Percentiles rank a stretch among this genome's conserved stretches.
Conservation (phyloP, 2,888 invertebrate species). For the Apocheima hispidaria region DNA sequence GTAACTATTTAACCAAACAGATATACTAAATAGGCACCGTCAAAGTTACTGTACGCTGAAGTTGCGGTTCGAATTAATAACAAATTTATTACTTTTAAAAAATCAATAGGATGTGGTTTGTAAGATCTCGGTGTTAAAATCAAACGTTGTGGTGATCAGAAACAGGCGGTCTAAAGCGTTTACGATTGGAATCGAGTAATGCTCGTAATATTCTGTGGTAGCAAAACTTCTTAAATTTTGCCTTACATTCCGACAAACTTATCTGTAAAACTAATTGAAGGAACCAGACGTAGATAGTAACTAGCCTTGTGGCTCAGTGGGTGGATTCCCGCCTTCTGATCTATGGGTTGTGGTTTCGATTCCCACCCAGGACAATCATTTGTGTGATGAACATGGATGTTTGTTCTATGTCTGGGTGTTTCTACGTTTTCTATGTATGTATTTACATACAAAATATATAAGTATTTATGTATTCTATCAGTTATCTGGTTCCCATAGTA, state of each 20-base stretch:
- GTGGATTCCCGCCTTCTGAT: too few species aligned
- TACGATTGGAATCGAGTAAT: conserved; percentile 56
- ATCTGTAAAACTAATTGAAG: background rate
- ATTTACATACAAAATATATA: too few species aligned
- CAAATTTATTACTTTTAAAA: conserved; percentile 69
- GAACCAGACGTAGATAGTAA: too few species aligned
- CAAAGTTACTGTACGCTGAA: conserved; percentile 55
- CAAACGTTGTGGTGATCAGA: conserved; percentile 62
- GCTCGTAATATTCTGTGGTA: conserved; percentile 36
- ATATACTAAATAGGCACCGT: conserved; percentile 64
- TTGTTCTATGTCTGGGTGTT: too few species aligned
- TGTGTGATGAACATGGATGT: too few species aligned
- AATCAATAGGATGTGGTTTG: conserved; percentile 78
- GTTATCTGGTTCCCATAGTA: too few species aligned
- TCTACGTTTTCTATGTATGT: too few species aligned
- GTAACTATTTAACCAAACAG: conserved; percentile 73
- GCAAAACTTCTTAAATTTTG: conserved; percentile 30
- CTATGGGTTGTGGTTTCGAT: too few species aligned
- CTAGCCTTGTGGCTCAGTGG: too few species aligned
- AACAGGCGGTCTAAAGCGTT: conserved; percentile 53
- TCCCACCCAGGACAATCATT: too few species aligned
- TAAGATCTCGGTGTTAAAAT: conserved; percentile 58
- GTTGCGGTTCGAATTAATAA: conserved; percentile 73
- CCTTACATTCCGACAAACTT: conserved; percentile 15
- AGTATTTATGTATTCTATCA: too few species aligned